These are phyloP conservation scores for Mythimna impura DNA, from an alignment of 2,888 invertebrate genomes.

Conservation along the genomic window DNA sequence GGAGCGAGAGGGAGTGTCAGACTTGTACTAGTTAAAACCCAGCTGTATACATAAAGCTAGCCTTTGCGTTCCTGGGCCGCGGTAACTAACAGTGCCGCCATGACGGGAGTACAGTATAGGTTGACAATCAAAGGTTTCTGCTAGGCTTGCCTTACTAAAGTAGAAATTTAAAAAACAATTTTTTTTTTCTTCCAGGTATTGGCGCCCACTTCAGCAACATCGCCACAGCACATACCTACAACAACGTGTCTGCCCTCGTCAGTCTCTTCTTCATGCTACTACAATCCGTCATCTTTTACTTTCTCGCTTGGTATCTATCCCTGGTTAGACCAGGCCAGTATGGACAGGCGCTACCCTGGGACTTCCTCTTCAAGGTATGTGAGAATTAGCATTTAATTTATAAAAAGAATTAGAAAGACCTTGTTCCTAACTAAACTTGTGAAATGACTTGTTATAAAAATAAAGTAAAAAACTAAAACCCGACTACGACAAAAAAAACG, in stretches of 20 bases:
- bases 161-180: too few species aligned
- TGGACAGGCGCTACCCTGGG: constrained; percentile 92
- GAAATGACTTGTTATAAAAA: neutral
- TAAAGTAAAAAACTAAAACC: too few species aligned
- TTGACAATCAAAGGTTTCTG: too few species aligned
- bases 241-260: constrained; percentile 46
- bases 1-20: too few species aligned
- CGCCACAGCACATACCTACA: constrained; percentile 19
- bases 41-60: too few species aligned
- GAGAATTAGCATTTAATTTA: neutral
- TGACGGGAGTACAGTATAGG: too few species aligned
- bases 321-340: constrained; percentile 91
- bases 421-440: neutral
- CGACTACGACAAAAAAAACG: too few species aligned
- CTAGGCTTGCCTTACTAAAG: too few species aligned
- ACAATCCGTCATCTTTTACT: constrained; percentile 71
- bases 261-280: constrained; percentile 72
- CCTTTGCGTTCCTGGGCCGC: too few species aligned
- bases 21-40: too few species aligned
- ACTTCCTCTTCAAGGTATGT: constrained; percentile 87
- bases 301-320: constrained; percentile 74
- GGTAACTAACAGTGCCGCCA: too few species aligned
- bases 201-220: constrained; percentile 67
- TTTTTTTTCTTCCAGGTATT: constrained; percentile 58
- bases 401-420: neutral